Conservation (phyloP, 1,140 invertebrate species). For the Drosophila bocki region DNA sequence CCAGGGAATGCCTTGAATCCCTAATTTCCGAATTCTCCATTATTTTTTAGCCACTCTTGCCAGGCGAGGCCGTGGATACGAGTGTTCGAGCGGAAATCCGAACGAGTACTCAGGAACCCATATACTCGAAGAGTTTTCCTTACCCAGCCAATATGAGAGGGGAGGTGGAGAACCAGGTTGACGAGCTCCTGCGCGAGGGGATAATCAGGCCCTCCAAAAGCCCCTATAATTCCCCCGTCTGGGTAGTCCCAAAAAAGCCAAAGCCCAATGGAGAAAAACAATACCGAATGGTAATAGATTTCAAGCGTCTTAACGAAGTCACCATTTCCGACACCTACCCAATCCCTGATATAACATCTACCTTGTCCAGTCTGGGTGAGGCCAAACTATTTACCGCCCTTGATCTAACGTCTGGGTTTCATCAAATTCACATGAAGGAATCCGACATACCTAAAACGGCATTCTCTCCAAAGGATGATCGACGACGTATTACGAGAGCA, state of each 20-base stretch:
- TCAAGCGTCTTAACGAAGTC: conserved; percentile 15
- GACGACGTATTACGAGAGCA: too few relatives aligned
- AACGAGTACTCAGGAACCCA: too few relatives aligned
- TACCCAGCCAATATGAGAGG: conserved; percentile 1
- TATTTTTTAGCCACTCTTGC: neutral
- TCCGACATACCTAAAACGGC: too few relatives aligned
- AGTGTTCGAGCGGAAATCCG: neutral
- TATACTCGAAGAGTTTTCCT: too few relatives aligned
- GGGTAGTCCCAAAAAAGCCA: conserved; percentile 10
- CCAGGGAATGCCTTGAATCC: neutral
- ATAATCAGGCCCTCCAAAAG: too few relatives aligned
- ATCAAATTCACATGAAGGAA: conserved; percentile 14
- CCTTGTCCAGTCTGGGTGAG: neutral
- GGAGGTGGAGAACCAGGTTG: neutral
- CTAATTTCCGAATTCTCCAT: conserved; percentile 1
- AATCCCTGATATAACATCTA: conserved; percentile 12
- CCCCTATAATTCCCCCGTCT: neutral
- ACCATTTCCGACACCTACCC: conserved; percentile 11
- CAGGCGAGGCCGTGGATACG: neutral
- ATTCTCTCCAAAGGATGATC: too few relatives aligned
- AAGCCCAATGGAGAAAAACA: conserved; percentile 5
- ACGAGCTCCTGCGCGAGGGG: too few relatives aligned
- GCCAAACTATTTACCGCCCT: conserved; percentile 7
- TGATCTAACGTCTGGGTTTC: conserved; percentile 11
- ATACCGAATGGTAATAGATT: conserved; percentile 13